Conservation (phyloP, 1,140 invertebrate genomes). For the Oedothorax gibbosus region DNA sequence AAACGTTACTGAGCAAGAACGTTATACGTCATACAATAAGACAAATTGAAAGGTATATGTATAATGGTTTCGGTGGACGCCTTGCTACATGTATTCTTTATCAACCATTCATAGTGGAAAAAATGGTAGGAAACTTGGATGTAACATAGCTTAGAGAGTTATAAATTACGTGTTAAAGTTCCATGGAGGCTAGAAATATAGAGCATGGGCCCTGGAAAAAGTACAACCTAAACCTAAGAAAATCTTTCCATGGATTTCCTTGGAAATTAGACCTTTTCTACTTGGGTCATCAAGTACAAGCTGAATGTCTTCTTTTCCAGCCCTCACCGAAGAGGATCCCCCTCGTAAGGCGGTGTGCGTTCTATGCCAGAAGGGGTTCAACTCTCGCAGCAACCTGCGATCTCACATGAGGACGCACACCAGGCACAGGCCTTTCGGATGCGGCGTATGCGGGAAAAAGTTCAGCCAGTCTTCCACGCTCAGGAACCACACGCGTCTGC, state of each 20-base stretch:
- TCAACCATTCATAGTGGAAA: too few species aligned
- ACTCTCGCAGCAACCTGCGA: conserved; percentile 63
- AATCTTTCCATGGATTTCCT: not conserved
- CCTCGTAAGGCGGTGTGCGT: conserved; percentile 40
- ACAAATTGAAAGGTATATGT: too few species aligned
- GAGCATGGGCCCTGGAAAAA: too few species aligned
- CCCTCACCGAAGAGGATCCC: not conserved
- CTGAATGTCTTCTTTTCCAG: not conserved
- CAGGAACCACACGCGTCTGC: conserved; percentile 67
- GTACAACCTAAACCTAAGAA: too few species aligned
- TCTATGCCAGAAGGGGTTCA: conserved; percentile 53
- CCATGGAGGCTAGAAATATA: too few species aligned
- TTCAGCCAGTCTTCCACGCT: conserved; percentile 65
- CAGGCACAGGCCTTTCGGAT: conserved; percentile 72
- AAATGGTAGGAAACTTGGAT: too few species aligned
- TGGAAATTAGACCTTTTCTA: not conserved
- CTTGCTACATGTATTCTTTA: too few species aligned
- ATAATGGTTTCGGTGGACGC: too few species aligned
- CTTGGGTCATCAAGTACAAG: not conserved
- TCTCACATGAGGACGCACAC: conserved; percentile 68
- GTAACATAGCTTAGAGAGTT: too few species aligned
- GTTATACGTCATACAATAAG: too few species aligned
- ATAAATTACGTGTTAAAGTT: too few species aligned
- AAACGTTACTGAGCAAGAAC: too few species aligned
- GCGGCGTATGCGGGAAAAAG: conserved; percentile 68